Conservation (phyloP, 2,113 vertebrate species). For the Rhinopomastus cyanomelas region DNA sequence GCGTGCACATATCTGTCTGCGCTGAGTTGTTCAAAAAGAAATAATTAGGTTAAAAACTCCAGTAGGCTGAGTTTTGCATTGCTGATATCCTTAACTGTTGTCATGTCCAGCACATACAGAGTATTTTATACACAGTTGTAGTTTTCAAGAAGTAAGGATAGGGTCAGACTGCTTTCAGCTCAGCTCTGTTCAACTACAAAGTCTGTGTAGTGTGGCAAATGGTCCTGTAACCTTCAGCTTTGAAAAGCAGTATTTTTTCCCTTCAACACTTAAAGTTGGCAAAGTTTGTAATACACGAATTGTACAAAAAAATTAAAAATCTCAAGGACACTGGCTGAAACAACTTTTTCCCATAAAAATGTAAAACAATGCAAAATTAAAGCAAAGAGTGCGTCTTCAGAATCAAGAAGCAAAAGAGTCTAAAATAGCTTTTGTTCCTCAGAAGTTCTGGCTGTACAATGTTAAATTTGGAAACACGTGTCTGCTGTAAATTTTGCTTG, state of each 20-base stretch:
- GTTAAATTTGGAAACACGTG: conserved; percentile 60
- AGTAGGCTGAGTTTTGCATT: background rate
- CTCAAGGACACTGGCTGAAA: conserved; percentile 44
- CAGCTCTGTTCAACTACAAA: background rate
- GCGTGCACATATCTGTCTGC: background rate
- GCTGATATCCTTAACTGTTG: background rate
- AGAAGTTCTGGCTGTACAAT: conserved; percentile 24
- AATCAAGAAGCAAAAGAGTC: conserved; percentile 16
- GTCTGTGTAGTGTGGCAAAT: background rate
- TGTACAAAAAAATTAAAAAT: background rate
- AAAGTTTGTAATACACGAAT: background rate
- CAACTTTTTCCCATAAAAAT: conserved; percentile 4
- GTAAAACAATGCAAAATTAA: conserved; percentile 19
- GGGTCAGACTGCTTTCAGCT: background rate
- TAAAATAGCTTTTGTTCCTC: conserved; percentile 46
- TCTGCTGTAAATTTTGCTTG: conserved; percentile 56
- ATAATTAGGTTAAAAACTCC: background rate
- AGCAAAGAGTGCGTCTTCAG: background rate
- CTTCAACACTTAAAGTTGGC: background rate
- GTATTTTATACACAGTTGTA: background rate
- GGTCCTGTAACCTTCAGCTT: background rate
- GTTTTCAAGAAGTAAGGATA: background rate
- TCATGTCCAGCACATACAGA: background rate
- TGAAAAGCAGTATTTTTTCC: background rate
- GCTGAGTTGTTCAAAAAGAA: background rate